These are phyloP conservation scores for Napeogenes inachia DNA, from an alignment of 2,888 invertebrate species.

Conservation along the genomic window DNA sequence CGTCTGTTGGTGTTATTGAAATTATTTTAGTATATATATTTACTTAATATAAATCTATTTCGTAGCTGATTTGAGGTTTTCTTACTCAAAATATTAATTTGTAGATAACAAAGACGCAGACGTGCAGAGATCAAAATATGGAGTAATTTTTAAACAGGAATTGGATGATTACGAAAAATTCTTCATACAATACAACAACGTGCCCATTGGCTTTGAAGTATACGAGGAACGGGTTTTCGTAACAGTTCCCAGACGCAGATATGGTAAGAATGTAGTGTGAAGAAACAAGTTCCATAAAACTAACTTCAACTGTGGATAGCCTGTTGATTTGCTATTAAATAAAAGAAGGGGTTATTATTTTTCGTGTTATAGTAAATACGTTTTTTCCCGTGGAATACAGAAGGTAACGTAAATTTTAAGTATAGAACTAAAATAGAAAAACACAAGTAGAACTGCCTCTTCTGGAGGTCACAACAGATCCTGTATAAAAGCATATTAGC, in stretches of 20 bases:
- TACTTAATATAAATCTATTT: too few relatives aligned
- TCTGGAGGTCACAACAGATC: neutral
- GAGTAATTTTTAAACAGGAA: constrained; percentile 39
- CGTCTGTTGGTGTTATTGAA: neutral
- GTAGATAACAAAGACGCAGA: constrained; percentile 42
- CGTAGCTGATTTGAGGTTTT: too few relatives aligned
- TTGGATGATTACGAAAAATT: constrained; percentile 44
- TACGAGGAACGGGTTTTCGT: constrained; percentile 80
- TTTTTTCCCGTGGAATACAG: too few relatives aligned
- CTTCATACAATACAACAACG: constrained; percentile 75
- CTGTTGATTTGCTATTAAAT: constrained; percentile 1
- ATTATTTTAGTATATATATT: neutral
- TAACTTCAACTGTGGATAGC: too few relatives aligned
- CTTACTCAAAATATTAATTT: constrained; percentile 10
- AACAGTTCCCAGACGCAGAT: constrained; percentile 83
- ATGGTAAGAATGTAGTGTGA: constrained; percentile 47
- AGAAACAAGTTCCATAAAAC: too few relatives aligned
- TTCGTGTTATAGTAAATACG: neutral
- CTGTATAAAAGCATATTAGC: too few relatives aligned
- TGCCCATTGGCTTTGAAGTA: constrained; percentile 81
- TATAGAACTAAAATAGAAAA: neutral
- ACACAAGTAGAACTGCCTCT: too few relatives aligned
- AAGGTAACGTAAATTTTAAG: neutral
- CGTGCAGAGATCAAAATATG: constrained; percentile 28
- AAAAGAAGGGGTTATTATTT: neutral